Base-by-base conservation (phyloP, 1,140 invertebrate genomes). In the Bombus consobrinus region DNA sequence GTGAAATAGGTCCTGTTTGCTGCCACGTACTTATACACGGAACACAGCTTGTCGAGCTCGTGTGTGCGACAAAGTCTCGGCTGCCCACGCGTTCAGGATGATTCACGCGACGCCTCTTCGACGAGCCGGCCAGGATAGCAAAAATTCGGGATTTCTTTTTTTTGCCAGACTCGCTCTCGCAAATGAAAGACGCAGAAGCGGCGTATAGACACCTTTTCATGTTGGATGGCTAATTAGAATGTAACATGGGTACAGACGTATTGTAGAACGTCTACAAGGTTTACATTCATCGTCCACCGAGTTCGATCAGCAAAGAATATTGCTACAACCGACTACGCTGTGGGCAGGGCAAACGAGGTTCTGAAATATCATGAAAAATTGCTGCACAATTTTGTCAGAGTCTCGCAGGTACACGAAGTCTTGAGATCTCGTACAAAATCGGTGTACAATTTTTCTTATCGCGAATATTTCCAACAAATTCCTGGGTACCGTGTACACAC, bases 81-180 rank as follows among this genome's bases (percentile, higher is more conserved):
- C 86, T 85, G 78, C 89, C 89, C 88, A 90, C 89, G 86, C 88
- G 74, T 8, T 64, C 62, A 41, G 71, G 74, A 91, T 91, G 89
- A 91, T 91, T 91, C 89, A 91, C 81, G 78, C 81, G 77, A 91
- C 86, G 88, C 89, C 89, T 81, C 89, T 88, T 88, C 89, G 83
- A 89, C 39, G 74, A 75, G 81, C 72, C 88, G 83, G 9, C 62
- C n/a, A 32, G 13, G n/a, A 72, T 64, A 64, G 74, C 71, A 89
- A 89, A 89, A 86, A 86, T 88, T 68, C 22, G 9, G 2, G 1
- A 13, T 8, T 72, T 66, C 80, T 80, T 73, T 73, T 73, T 32
- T 15, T 18, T 32, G 18, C 18, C 13, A 32, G 12, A 12, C 25
- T 41, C n/a, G 18, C 1, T 37, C 47, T 66, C 39, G 34, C 43